These are phyloP conservation scores for Brenthis ino DNA, from an alignment of 2,888 invertebrate genomes.

Conservation along the genomic window DNA sequence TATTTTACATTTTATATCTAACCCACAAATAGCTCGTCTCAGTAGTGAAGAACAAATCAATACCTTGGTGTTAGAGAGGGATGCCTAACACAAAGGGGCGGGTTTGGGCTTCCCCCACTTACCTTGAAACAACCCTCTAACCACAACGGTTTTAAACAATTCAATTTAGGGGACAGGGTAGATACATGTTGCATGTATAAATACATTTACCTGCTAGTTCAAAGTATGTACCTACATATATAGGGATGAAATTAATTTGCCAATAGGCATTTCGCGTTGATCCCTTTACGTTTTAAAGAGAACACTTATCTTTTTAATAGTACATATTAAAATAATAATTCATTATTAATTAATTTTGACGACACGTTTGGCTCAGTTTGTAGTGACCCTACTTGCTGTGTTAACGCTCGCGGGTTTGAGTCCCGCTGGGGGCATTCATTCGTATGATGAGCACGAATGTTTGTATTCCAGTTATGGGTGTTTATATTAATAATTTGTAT, in stretches of 20 bases:
- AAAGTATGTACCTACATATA: not conserved
- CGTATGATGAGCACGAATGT: too few relatives aligned
- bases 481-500: too few relatives aligned
- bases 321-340: too few relatives aligned
- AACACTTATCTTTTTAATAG: too few relatives aligned
- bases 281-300: not conserved
- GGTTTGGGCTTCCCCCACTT: slow-evolving; percentile 49
- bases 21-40: slow-evolving; percentile 43
- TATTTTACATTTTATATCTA: slow-evolving; percentile 15
- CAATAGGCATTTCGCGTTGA: not conserved
- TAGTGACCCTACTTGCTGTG: too few relatives aligned
- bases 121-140: slow-evolving; percentile 47
- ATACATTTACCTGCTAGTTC: slow-evolving; percentile 27
- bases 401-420: too few relatives aligned
- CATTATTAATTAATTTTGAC: too few relatives aligned
- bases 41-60: slow-evolving; percentile 57
- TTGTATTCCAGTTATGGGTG: too few relatives aligned
- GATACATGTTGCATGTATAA: slow-evolving; percentile 24
- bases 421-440: too few relatives aligned
- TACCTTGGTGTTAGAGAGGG: slow-evolving; percentile 57
- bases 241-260: slow-evolving; percentile 1
- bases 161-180: slow-evolving; percentile 45
- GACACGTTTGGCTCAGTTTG: too few relatives aligned
- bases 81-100: slow-evolving; percentile 55
- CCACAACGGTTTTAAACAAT: slow-evolving; percentile 47